Conservation (phyloP, 2,797 vertebrate genomes). For the Thripadectes ignobilis region DNA sequence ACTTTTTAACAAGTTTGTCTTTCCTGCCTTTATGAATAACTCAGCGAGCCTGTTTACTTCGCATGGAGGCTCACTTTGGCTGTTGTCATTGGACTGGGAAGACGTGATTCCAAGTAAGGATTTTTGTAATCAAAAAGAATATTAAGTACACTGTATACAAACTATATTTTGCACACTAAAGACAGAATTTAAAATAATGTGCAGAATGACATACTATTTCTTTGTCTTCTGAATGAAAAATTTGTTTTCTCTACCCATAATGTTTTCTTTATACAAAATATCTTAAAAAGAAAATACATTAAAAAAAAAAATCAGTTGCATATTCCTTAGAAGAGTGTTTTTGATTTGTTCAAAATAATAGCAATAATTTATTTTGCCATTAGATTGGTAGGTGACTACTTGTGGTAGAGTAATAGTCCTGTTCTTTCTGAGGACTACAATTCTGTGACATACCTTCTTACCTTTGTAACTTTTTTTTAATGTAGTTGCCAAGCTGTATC, state of each 20-base stretch:
- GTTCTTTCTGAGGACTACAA: not conserved
- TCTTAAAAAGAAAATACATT: not conserved
- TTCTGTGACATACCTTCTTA: not conserved
- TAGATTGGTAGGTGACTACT: not conserved
- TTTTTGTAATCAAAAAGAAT: not conserved
- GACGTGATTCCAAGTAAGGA: not conserved
- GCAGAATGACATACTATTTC: not conserved
- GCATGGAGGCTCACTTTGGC: not conserved
- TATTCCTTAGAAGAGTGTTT: not conserved
- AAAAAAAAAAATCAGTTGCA: not conserved
- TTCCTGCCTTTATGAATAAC: not conserved
- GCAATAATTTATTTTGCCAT: not conserved
- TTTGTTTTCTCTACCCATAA: not conserved
- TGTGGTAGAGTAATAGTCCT: not conserved
- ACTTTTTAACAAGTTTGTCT: not conserved
- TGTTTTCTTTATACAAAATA: not conserved
- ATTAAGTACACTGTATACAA: not conserved
- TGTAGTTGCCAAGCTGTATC: not conserved
- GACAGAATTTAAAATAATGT: not conserved
- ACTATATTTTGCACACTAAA: not conserved
- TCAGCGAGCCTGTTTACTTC: not conserved
- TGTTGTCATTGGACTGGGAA: not conserved
- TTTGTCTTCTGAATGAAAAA: not conserved
- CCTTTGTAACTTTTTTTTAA: not conserved
- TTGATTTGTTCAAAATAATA: not conserved